A percentile compares a stretch with the other conserved stretches of the same genome.
These are phyloP conservation scores for Spheniscus humboldti DNA, from an alignment of 2,797 vertebrate genomes.

Conservation along the genomic window DNA sequence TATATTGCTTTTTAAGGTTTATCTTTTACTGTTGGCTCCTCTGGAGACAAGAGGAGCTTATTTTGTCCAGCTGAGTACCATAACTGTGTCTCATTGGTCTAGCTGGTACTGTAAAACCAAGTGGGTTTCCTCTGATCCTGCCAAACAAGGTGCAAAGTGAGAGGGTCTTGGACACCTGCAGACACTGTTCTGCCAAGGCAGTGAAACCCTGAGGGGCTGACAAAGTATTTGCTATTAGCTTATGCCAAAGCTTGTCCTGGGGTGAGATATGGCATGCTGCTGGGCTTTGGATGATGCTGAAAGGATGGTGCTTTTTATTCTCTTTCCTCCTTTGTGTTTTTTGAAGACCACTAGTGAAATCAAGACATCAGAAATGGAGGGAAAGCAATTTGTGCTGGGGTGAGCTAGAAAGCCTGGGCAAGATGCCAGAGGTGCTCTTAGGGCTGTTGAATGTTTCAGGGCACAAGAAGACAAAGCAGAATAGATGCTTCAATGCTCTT, in stretches of 20 bases:
- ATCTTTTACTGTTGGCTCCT: neutral
- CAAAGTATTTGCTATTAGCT: neutral
- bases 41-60: neutral
- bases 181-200: neutral
- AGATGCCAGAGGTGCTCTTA: constrained; percentile 44
- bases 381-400: neutral
- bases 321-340: neutral
- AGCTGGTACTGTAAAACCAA: neutral
- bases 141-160: constrained; percentile 55
- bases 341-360: neutral
- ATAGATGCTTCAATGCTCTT: neutral
- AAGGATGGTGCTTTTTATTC: neutral
- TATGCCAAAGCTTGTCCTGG: neutral
- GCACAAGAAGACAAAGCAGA: constrained; percentile 28
- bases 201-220: neutral
- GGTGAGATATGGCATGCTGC: neutral
- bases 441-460: constrained; percentile 9
- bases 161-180: neutral
- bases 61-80: neutral
- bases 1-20: neutral
- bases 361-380: neutral
- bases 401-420: neutral
- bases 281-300: neutral
- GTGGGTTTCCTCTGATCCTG: constrained; percentile 14
- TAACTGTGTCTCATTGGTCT: neutral